phyloP scores from a whole-genome alignment of 2,888 invertebrate species.

The Cataglyphis altisquamis region DNA sequence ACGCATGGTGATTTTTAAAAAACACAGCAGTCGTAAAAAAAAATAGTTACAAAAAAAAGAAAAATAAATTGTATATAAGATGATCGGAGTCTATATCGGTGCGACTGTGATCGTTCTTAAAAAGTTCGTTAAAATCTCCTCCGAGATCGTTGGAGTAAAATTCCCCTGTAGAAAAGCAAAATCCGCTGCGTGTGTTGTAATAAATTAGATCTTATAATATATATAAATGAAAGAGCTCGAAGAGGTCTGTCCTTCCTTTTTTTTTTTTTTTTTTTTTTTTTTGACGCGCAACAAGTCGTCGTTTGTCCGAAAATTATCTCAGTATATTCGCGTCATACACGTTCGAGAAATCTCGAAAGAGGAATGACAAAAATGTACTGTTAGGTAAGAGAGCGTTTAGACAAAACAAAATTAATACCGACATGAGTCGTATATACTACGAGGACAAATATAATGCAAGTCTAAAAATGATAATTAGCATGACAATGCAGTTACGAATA shows the following conservation, averaged over 20 bases:
- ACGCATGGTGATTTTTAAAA: constrained; percentile 58
- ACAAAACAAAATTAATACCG: background rate
- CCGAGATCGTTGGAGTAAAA: constrained; percentile 15
- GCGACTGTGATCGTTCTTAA: background rate
- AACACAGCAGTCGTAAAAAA: constrained; percentile 44
- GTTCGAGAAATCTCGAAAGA: background rate
- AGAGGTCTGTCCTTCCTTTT: background rate
- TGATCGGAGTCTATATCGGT: background rate
- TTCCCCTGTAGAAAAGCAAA: constrained; percentile 37
- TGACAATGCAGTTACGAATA: background rate
- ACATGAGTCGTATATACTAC: background rate
- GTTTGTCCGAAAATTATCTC: background rate
- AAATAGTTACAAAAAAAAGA: constrained; percentile 3
- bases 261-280: too few relatives aligned
- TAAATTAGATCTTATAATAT: background rate
- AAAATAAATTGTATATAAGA: constrained; percentile 38
- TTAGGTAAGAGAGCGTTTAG: background rate
- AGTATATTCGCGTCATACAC: background rate
- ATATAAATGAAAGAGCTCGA: background rate
- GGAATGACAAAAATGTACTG: background rate
- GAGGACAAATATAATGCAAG: background rate
- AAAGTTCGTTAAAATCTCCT: constrained; percentile 42
- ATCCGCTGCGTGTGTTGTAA: constrained; percentile 22
- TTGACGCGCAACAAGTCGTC: background rate
- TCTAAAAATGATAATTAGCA: background rate